A percentile compares a stretch with the other conserved stretches of the same genome.
Evolutionary conservation across 2,888 invertebrate species (phyloP).

Genomic region (Oligia fasciuncula): DNA sequence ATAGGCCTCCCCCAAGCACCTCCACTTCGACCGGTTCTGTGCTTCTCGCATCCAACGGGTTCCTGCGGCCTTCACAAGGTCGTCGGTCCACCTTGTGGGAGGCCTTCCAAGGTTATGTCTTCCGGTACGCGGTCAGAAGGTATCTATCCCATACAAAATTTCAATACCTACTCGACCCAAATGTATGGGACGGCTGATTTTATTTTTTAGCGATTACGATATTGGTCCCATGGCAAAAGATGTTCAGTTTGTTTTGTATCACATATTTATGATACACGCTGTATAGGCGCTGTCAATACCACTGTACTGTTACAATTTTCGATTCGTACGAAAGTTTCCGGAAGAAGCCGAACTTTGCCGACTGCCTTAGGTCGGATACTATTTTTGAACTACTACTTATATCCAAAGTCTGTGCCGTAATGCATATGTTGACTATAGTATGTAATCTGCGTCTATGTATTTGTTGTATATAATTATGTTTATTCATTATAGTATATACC

Average conservation of each 20-base stretch:
- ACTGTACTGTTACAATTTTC: background rate
- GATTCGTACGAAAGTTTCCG: conserved; percentile 2
- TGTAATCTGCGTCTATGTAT: conserved; percentile 1
- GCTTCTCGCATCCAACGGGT: too few species aligned
- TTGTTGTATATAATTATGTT: conserved; percentile 8
- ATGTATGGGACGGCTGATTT: background rate
- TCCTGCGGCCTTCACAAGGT: too few species aligned
- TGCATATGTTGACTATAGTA: conserved; percentile 21
- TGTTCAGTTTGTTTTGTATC: background rate
- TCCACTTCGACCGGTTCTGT: too few species aligned
- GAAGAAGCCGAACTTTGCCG: conserved; percentile 16
- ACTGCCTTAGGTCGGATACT: conserved; percentile 30
- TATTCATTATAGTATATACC: conserved; percentile 14
- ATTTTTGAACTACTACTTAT: conserved; percentile 17
- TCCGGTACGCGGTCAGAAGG: too few species aligned
- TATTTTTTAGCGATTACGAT: background rate
- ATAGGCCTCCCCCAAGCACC: too few species aligned
- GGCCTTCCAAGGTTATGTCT: too few species aligned
- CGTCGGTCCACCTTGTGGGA: too few species aligned
- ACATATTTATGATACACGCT: background rate
- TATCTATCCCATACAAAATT: background rate
- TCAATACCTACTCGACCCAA: too few species aligned
- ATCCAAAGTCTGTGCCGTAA: conserved; percentile 51
- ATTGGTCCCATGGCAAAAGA: background rate
- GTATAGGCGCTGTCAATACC: background rate